These are phyloP conservation scores for Anastatus disparis DNA, from an alignment of 1,140 invertebrate genomes.

Conservation along the genomic window DNA sequence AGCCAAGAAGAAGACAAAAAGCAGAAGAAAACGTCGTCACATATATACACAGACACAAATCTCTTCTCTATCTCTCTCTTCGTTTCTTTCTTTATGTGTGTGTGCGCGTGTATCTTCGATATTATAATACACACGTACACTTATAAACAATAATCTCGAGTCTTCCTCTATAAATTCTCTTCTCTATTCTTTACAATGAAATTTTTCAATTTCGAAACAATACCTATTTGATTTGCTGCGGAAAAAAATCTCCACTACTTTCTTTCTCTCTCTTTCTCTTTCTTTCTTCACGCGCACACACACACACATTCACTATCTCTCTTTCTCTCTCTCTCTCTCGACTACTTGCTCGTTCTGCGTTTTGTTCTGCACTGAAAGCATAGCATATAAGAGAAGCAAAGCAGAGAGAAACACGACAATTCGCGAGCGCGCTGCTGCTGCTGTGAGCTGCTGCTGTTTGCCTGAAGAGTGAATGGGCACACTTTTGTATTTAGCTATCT, in stretches of 20 bases:
- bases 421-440: slow-evolving; percentile 6
- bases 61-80: background rate
- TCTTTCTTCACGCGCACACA: background rate
- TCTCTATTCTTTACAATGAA: too few relatives aligned
- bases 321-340: background rate
- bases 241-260: background rate
- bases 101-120: background rate
- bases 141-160: too few relatives aligned
- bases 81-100: background rate
- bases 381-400: too few relatives aligned
- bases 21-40: slow-evolving; percentile 15
- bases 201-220: too few relatives aligned
- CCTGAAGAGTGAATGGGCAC: slow-evolving; percentile 34
- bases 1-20: slow-evolving; percentile 1
- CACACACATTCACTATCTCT: background rate
- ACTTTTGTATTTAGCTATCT: background rate
- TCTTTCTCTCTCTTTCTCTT: background rate
- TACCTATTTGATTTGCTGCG: too few relatives aligned
- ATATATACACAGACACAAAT: too few relatives aligned
- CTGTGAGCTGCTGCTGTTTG: background rate
- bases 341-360: slow-evolving; percentile 8
- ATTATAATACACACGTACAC: too few relatives aligned
- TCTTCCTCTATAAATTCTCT: background rate
- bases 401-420: too few relatives aligned
- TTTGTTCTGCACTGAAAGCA: slow-evolving; percentile 18